Percentiles rank a stretch among this genome's conserved stretches.
These are phyloP conservation scores for Teinopalpus imperialis DNA, from an alignment of 2,888 invertebrate species.

Conservation along the genomic window DNA sequence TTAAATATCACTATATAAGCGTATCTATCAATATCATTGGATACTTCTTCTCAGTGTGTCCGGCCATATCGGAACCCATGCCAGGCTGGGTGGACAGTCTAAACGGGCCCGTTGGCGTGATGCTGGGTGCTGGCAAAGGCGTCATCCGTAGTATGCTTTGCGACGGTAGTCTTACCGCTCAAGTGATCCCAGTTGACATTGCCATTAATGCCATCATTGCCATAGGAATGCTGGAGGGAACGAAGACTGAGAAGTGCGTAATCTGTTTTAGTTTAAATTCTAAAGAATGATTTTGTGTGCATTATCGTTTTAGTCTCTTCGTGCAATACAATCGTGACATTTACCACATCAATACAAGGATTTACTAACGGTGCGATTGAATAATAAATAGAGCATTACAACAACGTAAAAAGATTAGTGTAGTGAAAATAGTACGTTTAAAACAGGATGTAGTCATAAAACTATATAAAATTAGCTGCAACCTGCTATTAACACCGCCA, in stretches of 20 bases:
- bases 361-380: no score
- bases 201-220: constrained; percentile 90
- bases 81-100: constrained; percentile 96
- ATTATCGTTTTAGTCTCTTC: no score
- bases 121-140: constrained; percentile 92
- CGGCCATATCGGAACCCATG: constrained; percentile 84
- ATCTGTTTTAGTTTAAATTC: neutral
- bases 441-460: no score
- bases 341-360: no score
- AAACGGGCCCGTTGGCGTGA: constrained; percentile 93
- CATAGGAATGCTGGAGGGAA: constrained; percentile 85
- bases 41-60: constrained; percentile 56
- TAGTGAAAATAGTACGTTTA: no score
- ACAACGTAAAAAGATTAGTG: no score
- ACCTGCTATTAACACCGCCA: no score
- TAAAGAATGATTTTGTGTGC: neutral
- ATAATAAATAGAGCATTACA: no score
- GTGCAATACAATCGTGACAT: no score
- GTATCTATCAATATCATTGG: no score
- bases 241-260: constrained; percentile 67
- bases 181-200: constrained; percentile 89
- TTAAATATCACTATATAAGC: no score
- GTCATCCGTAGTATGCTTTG: constrained; percentile 93
- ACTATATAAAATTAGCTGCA: no score
- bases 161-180: constrained; percentile 84